A percentile compares a stretch with the other conserved stretches of the same genome.
phyloP scores from a whole-genome alignment of 2,888 invertebrate genomes.

The Drosophila yooni region DNA sequence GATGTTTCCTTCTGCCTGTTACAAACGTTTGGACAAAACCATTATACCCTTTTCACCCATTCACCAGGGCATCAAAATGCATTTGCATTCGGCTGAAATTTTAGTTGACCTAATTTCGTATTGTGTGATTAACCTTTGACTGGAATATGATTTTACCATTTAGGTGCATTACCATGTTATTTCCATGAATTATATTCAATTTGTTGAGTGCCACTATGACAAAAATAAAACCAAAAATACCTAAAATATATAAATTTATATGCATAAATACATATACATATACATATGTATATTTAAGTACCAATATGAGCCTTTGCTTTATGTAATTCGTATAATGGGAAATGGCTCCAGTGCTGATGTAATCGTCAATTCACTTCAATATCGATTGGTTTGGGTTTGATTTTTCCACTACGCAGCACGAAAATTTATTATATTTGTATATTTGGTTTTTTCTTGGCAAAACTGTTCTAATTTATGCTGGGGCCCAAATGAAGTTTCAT shows the following conservation, averaged over 20 bases:
- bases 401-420: background rate
- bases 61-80: background rate
- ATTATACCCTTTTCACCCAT: background rate
- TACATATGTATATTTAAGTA: background rate
- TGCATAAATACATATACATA: background rate
- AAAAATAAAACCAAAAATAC: too few relatives aligned
- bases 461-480: background rate
- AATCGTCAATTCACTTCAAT: too few relatives aligned
- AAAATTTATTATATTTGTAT: background rate
- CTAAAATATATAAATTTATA: background rate
- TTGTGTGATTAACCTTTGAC: constrained; percentile 1
- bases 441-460: background rate
- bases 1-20: background rate
- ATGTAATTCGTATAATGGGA: background rate
- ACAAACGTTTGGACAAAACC: background rate
- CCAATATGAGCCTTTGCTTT: background rate
- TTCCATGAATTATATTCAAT: constrained; percentile 33
- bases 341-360: background rate
- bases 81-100: constrained; percentile 3
- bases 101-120: constrained; percentile 40
- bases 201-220: background rate
- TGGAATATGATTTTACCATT: constrained; percentile 31
- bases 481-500: background rate
- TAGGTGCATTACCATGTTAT: constrained; percentile 19
- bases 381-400: too few relatives aligned